Base-by-base conservation (phyloP, 2,797 vertebrate genomes). In the Microcaecilia unicolor region DNA sequence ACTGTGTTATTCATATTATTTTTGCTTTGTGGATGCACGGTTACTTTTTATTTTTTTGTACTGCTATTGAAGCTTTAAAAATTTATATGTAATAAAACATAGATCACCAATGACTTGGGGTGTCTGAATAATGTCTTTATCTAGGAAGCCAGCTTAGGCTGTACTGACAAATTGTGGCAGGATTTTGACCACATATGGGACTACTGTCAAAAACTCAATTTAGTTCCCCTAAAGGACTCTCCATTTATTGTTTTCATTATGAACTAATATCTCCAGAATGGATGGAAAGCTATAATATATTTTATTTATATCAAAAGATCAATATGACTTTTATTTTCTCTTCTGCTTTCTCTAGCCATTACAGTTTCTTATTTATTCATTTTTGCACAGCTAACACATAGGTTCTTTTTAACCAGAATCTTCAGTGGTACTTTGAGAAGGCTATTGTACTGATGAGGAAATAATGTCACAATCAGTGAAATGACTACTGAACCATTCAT, bases 121-220 rank as follows among this genome's bases (percentile, higher is more conserved):
- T 24, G 46, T 31, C 45, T 41, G 53, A 25, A 28, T 61, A 29
- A 42, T 51, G 33, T 46, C 37, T 53, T 43, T 48, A 58, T 25
- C 15, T 26, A 27, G n/a, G 22, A 53, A 64, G 35, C 11, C 15
- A 35, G 6, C 26, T 48, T 55, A 34, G 48, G 43, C 22, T 44
- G 42, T 34, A 22, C 37, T 63, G 24, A 39, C 13, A 58, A 21
- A 2, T 41, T 37, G 25, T 58, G 43, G 35, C 45, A 61, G 18
- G n/a, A 6, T 15, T 51, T n/a, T 48, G 4, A n/a, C 26, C 44
- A 31, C 48, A 44, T 34, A 44, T 39, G 41, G 15, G 39, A 22
- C n/a, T 15, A 37, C 15, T 48, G 31, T 61, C 34, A 58, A 48
- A 61, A 37, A 9, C 37, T 13, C 20, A 48, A 48, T 61, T 44